phyloP scores from a whole-genome alignment of 2,797 vertebrate species.

The Gymnothorax reevesii region DNA sequence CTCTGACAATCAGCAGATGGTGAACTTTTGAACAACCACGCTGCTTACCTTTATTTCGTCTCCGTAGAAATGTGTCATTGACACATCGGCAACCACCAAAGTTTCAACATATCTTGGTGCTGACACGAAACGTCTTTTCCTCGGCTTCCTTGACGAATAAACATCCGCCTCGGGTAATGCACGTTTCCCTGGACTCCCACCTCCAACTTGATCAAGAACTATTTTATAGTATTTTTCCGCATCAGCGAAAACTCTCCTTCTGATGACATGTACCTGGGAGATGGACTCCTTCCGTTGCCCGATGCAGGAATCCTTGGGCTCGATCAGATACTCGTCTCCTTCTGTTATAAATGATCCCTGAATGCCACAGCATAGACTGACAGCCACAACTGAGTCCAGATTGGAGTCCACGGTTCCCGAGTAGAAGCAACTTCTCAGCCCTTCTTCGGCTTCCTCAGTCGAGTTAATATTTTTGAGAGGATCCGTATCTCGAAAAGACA shows the following conservation, averaged over 20 bases:
- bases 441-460: conserved; percentile 48
- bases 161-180: conserved; percentile 48
- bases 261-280: conserved; percentile 75
- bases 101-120: conserved; percentile 90
- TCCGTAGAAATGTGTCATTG: conserved; percentile 89
- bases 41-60: conserved; percentile 84
- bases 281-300: conserved; percentile 49
- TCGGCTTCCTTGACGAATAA: conserved; percentile 54
- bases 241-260: conserved; percentile 59
- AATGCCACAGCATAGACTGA: conserved; percentile 87
- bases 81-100: conserved; percentile 86
- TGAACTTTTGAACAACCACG: background rate
- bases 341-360: conserved; percentile 82
- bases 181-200: conserved; percentile 24
- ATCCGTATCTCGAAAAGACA: background rate
- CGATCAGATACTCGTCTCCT: conserved; percentile 81
- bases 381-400: conserved; percentile 76
- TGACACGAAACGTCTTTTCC: conserved; percentile 81
- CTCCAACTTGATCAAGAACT: conserved; percentile 47
- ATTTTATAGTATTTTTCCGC: conserved; percentile 33
- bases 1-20: background rate
- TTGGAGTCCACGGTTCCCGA: conserved; percentile 77
- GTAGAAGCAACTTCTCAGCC: conserved; percentile 81
- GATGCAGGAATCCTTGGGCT: conserved; percentile 62
- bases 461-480: conserved; percentile 41